Evolutionary conservation across 2,113 vertebrate species (phyloP), one percentile per base, ranked within the genome.

Genomic region (Lates calcarifer): DNA sequence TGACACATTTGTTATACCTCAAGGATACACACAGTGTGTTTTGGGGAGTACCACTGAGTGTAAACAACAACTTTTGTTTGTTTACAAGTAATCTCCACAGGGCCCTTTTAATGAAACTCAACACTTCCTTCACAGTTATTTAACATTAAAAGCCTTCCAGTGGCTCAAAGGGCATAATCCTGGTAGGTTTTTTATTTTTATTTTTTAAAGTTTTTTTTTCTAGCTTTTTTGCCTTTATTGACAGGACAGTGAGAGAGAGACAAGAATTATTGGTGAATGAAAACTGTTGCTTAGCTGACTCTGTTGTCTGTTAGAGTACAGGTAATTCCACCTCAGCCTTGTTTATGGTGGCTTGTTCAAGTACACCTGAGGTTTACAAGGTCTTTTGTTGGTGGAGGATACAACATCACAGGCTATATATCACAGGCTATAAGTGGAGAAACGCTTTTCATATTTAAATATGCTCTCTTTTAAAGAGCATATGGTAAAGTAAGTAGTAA

Each of bases 131-230:
- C 7, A 55, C n/a, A 53, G 13, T 24, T 15, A 57, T 68, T 43
- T 70, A 43, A 53, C 17, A 78, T 43, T 55, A 45, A 66, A 60
- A 61, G 37, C 43, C 17, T 29, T 35, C 62, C 53, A 53, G 10
- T 61, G 35, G 13, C 58, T 76, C 72, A 49, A 7, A 39, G n/a
- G 68, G 17, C 22, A 65, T 28, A 51, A 57, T 14, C 41, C 37
- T 28, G 41, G 41, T 26, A 4, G 24, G 47, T 43, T 74, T 81
- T 66, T 64, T 22, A 64, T 31, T 29, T n/a, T n/a, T n/a, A n/a
- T n/a, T n/a, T n/a, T n/a, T n/a, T n/a, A n/a, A n/a, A n/a, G n/a
- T n/a, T n/a, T n/a, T n/a, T n/a, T n/a, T n/a, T n/a, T n/a, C n/a
- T n/a, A n/a, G n/a, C n/a, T n/a, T n/a, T n/a, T n/a, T n/a, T n/a